These are phyloP conservation scores for Macrobrachium nipponense DNA, from an alignment of 1,140 invertebrate species.

Conservation along the genomic window DNA sequence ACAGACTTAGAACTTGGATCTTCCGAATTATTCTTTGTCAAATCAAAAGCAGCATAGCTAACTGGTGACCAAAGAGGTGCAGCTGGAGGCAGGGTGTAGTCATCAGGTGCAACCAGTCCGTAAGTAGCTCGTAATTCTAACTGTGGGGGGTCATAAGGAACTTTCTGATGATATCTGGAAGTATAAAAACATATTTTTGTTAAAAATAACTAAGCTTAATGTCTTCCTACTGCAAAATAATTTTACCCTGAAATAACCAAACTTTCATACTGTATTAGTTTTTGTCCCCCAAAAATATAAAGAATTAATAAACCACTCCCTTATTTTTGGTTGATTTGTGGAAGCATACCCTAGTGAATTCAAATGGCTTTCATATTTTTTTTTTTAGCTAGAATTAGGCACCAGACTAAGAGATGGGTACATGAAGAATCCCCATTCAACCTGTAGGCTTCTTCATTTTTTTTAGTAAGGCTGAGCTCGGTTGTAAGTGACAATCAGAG, in stretches of 20 bases:
- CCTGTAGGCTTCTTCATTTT: too few species aligned
- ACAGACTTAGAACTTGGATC: slow-evolving; percentile 65
- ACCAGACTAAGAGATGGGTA: too few species aligned
- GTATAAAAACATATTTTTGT: background rate
- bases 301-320: too few species aligned
- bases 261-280: too few species aligned
- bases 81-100: slow-evolving; percentile 73
- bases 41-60: slow-evolving; percentile 74
- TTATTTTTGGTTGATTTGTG: too few species aligned
- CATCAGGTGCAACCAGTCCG: slow-evolving; percentile 77
- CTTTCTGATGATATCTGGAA: slow-evolving; percentile 77
- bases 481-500: too few species aligned
- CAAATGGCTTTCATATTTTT: too few species aligned
- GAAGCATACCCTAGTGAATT: too few species aligned
- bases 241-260: background rate
- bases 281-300: too few species aligned
- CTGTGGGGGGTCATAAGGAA: slow-evolving; percentile 75
- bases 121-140: slow-evolving; percentile 77
- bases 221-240: background rate
- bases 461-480: too few species aligned
- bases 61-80: slow-evolving; percentile 74
- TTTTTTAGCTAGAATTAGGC: too few species aligned
- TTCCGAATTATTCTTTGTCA: slow-evolving; percentile 65
- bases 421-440: too few species aligned
- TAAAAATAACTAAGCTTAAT: background rate